Percentiles rank a stretch among this genome's conserved stretches.
These are phyloP conservation scores for Chloebia gouldiae DNA, from an alignment of 2,113 vertebrate species.

Conservation along the genomic window DNA sequence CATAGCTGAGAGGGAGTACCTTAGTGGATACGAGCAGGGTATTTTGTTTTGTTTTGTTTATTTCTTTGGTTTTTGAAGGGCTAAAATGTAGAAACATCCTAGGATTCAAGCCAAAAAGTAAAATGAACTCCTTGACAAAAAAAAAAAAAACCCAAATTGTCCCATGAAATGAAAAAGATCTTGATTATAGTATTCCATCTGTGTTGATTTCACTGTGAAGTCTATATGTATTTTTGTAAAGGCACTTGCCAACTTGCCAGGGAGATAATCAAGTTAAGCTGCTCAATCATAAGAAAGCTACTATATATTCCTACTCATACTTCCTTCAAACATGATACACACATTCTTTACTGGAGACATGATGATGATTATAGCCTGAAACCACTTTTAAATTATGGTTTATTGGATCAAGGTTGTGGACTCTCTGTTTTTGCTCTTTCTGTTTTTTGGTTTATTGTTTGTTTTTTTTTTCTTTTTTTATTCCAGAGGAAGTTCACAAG, in stretches of 20 bases:
- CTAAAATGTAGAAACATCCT: not conserved
- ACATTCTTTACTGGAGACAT: not conserved
- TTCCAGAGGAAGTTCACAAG: not conserved
- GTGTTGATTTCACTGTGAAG: not conserved
- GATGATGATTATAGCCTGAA: not conserved
- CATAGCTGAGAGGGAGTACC: not conserved
- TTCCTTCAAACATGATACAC: not conserved
- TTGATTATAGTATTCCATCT: not conserved
- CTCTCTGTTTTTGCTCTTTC: not conserved
- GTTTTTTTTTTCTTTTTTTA: not conserved
- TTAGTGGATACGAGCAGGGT: fast-evolving
- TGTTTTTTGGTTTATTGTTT: not conserved
- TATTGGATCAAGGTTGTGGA: not conserved
- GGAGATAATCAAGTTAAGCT: not conserved
- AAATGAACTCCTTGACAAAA: not conserved
- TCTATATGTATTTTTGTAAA: not conserved
- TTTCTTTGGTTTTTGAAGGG: not conserved
- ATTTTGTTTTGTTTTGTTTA: not conserved
- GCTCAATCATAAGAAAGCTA: not conserved
- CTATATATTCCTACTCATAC: not conserved
- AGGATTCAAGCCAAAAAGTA: not conserved
- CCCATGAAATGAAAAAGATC: not conserved
- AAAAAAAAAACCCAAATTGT: not conserved
- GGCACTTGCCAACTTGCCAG: not conserved
- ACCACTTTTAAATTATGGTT: not conserved